Conservation (phyloP, 2,113 vertebrate genomes). For the Apus apus region DNA sequence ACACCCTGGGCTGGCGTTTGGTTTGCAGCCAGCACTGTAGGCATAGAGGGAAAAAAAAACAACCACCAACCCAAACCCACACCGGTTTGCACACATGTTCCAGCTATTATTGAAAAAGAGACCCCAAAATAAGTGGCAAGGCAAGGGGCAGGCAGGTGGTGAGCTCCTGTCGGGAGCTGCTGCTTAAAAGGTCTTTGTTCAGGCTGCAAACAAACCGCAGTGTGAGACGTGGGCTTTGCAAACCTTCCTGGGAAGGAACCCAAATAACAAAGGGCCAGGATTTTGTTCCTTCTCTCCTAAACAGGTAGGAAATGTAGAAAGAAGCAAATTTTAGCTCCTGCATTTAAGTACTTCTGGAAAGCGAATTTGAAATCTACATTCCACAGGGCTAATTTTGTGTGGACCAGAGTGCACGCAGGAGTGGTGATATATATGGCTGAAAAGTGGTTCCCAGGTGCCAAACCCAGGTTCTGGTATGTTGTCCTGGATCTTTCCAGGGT, state of each 20-base stretch:
- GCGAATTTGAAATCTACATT: conserved; percentile 10
- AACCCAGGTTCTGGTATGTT: conserved; percentile 65
- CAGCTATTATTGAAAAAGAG: conserved; percentile 43
- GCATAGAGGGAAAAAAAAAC: background rate
- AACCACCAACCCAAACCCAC: background rate
- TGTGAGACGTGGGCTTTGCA: background rate
- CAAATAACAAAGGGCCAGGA: conserved; percentile 28
- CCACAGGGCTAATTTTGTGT: conserved; percentile 57
- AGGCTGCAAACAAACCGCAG: background rate
- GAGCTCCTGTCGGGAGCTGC: conserved; percentile 35
- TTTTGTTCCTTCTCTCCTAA: background rate
- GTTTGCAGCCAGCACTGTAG: conserved; percentile 19
- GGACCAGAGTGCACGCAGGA: conserved; percentile 20
- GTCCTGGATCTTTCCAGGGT: conserved; percentile 48
- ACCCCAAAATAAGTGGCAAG: background rate
- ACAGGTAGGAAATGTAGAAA: conserved; percentile 63
- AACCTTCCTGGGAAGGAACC: background rate
- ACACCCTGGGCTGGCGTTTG: conserved; percentile 1
- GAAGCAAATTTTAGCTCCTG: conserved; percentile 45
- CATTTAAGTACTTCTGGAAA: conserved; percentile 31
- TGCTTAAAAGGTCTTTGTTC: conserved; percentile 34
- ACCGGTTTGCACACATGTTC: conserved; percentile 36
- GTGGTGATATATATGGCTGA: conserved; percentile 53
- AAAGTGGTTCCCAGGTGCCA: conserved; percentile 52
- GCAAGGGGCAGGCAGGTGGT: conserved; percentile 64